These are phyloP conservation scores for Myotis lucifugus DNA, from an alignment of 2,113 vertebrate species.

Conservation along the genomic window DNA sequence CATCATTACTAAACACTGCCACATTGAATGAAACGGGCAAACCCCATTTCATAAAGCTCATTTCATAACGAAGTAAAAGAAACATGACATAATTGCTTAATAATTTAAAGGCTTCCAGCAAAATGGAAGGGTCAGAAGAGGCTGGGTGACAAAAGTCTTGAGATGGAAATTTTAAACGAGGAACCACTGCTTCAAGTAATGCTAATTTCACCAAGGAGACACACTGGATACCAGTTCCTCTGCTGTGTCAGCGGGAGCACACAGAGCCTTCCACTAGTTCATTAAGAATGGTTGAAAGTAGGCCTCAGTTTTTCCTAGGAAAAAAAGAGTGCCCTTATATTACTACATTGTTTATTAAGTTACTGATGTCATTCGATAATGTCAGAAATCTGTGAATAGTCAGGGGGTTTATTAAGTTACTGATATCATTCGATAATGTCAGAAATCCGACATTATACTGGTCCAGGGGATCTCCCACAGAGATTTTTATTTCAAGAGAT, in stretches of 20 bases:
- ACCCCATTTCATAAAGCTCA: background rate
- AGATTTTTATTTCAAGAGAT: conserved; percentile 50
- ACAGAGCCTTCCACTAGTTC: background rate
- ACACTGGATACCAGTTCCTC: background rate
- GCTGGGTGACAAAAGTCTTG: background rate
- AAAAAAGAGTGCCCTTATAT: conserved; percentile 36
- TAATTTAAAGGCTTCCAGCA: conserved; percentile 15
- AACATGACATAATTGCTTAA: background rate
- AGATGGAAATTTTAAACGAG: background rate
- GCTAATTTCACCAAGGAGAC: background rate
- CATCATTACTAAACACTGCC: background rate
- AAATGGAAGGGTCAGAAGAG: background rate
- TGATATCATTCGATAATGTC: conserved; percentile 69
- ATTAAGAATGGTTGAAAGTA: background rate
- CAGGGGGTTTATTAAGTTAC: background rate
- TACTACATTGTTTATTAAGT: conserved; percentile 67
- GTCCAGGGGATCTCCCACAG: conserved; percentile 39
- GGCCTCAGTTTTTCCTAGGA: background rate
- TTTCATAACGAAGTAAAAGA: background rate
- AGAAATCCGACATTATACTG: conserved; percentile 58
- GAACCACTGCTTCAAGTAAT: background rate
- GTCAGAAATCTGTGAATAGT: conserved; percentile 49
- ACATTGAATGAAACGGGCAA: background rate
- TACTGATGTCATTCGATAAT: conserved; percentile 69
- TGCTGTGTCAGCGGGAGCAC: background rate